Base-by-base conservation (phyloP, 2,797 vertebrate species). In the Prunella strophiata region DNA sequence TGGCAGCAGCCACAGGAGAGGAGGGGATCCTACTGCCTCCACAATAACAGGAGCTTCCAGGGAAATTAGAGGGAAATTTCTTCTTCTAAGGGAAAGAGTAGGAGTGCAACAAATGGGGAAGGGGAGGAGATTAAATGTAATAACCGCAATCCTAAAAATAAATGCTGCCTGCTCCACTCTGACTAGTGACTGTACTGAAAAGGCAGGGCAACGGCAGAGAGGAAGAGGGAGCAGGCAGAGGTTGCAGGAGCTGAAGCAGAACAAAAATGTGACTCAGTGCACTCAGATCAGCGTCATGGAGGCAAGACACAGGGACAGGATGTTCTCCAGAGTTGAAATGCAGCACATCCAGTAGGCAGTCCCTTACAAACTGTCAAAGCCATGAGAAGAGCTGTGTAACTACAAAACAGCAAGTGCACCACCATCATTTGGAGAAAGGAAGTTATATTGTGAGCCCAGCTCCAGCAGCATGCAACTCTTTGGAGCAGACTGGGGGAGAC, bases 81-180 rank as follows among this genome's bases (percentile, higher is more conserved):
- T 94, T 91, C 36, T 77, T 88, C 75, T 58, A 85, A 94, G 38
- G 83, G 45, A 67, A 90, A 84, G 83, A 94, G 93, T 82, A 93
- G 95, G 93, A 96, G 90, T 87, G 83, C 55, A 93, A 86, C 62
- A 81, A 96, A 86, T 59, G 59, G 83, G 66, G 36, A 96, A 86
- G 40, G 47, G 76, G 62, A 94, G 91, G 79, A 84, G 70, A 96
- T 90, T 57, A 88, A 88, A 84, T 4, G 4, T 83, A 94, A 81
- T 91, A 94, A 90, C 85, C 11, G 51, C 96, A 91, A 67, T 84
- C 80, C 90, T 94, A 93, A 95, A 95, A 96, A 95, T 95, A 96
- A 95, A 73, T 57, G 71, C 66, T 55, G 71, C 62, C 73, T 91
- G 85, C 63, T 94, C 73, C 29, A 30, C 63, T 93, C 78, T 71